Percentiles rank a stretch among this genome's conserved stretches.
Conservation (phyloP, 2,113 vertebrate species). For the Anthoscopus minutus region DNA sequence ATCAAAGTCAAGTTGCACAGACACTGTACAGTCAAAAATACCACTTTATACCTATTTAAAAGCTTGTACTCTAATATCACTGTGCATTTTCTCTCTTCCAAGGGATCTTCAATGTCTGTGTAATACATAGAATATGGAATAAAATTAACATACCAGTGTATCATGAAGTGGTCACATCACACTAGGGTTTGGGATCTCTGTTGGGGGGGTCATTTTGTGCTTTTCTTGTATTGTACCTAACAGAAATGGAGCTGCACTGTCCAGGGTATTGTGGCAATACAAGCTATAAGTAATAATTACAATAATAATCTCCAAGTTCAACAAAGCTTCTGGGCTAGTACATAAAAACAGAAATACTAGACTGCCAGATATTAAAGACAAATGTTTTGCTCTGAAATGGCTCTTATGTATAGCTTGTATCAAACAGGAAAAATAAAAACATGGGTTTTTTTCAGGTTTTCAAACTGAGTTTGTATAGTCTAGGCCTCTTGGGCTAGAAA, state of each 20-base stretch:
- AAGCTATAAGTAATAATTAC: conserved; percentile 24
- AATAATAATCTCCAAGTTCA: conserved; percentile 17
- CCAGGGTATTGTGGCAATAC: neutral
- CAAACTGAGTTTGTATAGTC: conserved; percentile 58
- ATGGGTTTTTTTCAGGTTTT: conserved; percentile 3
- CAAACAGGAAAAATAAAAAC: conserved; percentile 35
- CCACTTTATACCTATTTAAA: neutral
- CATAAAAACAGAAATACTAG: conserved; percentile 44
- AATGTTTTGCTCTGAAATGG: conserved; percentile 32
- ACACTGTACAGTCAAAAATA: neutral
- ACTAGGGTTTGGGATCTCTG: neutral
- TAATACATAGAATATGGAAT: neutral
- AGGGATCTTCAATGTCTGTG: neutral
- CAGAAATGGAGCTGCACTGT: neutral
- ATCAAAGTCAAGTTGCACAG: conserved; percentile 12
- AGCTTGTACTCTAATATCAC: neutral
- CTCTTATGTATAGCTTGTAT: conserved; percentile 11
- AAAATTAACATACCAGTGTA: neutral
- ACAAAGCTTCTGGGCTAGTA: conserved; percentile 34
- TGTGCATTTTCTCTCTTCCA: neutral
- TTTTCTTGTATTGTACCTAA: neutral
- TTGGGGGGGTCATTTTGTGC: neutral
- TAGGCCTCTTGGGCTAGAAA: conserved; percentile 66
- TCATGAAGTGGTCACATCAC: neutral
- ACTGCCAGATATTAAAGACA: conserved; percentile 17